A percentile compares a stretch with the other conserved stretches of the same genome.
phyloP scores from a whole-genome alignment of 2,888 invertebrate genomes.

The Meiosimyza platycephala region DNA sequence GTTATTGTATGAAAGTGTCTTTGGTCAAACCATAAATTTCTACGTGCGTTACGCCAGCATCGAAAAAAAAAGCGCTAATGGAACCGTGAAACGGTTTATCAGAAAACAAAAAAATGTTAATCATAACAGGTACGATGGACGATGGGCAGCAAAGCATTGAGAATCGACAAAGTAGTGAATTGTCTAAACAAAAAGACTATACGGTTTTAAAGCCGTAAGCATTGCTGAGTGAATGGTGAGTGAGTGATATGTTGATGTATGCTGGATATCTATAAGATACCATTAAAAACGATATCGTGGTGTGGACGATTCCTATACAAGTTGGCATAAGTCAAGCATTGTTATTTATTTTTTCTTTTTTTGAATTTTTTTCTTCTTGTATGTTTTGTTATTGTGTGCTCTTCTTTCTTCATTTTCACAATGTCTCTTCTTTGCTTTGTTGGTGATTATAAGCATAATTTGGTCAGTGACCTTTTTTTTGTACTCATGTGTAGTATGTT shows the following conservation, averaged over 20 bases:
- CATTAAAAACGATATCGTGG: background rate
- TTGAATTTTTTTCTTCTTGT: slow-evolving; percentile 5
- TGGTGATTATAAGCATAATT: slow-evolving; percentile 53
- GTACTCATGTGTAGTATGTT: slow-evolving; percentile 42
- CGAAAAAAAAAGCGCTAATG: slow-evolving; percentile 15
- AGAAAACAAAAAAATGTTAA: slow-evolving; percentile 28
- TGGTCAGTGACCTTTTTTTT: slow-evolving; percentile 66
- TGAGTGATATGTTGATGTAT: slow-evolving; percentile 27
- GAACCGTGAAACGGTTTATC: slow-evolving; percentile 26
- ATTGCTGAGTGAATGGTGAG: slow-evolving; percentile 10
- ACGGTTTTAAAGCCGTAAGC: background rate
- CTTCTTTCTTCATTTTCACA: slow-evolving; percentile 18
- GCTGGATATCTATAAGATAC: slow-evolving; percentile 8
- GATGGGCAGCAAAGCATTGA: background rate
- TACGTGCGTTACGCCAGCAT: background rate
- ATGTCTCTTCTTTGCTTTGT: slow-evolving; percentile 20
- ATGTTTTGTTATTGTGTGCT: slow-evolving; percentile 8
- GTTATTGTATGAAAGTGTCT: no score
- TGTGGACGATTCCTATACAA: slow-evolving; percentile 21
- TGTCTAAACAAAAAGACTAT: slow-evolving; percentile 12
- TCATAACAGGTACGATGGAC: slow-evolving; percentile 34
- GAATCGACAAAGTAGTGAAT: slow-evolving; percentile 17
- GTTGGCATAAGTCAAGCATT: slow-evolving; percentile 28
- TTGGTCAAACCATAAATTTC: background rate
- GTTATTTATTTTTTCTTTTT: background rate